Conservation (phyloP, 2,797 vertebrate species). For the Ispidina lecontei region DNA sequence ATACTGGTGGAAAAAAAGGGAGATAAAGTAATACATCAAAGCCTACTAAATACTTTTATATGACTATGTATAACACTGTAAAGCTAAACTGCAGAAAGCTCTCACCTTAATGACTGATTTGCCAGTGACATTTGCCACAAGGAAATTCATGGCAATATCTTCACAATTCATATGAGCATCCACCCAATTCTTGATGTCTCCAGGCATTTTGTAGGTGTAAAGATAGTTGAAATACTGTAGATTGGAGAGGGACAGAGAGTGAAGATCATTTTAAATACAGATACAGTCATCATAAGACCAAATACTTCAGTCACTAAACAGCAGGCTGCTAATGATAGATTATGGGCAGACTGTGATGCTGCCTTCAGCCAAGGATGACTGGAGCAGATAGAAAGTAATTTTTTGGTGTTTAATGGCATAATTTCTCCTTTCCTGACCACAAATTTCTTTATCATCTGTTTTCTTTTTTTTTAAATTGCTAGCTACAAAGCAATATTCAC, state of each 20-base stretch:
- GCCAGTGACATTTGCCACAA: slow-evolving; percentile 96
- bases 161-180: slow-evolving; percentile 99
- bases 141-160: slow-evolving; percentile 98
- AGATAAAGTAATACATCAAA: background rate
- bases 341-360: background rate
- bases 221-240: slow-evolving; percentile 97
- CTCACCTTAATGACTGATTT: slow-evolving; percentile 98
- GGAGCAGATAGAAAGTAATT: background rate
- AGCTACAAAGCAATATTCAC: background rate
- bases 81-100: background rate
- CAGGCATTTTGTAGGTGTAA: slow-evolving; percentile 99
- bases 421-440: background rate
- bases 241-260: slow-evolving; percentile 7
- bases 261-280: background rate
- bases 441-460: background rate
- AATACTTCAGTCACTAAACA: background rate
- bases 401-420: background rate
- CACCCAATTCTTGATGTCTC: slow-evolving; percentile 99
- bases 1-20: background rate
- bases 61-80: background rate
- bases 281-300: background rate
- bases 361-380: background rate
- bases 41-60: background rate
- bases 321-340: background rate
- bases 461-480: background rate